A percentile compares a stretch with the other conserved stretches of the same genome.
These are phyloP conservation scores for Wasmannia auropunctata DNA, from an alignment of 1,140 invertebrate species.

Conservation along the genomic window DNA sequence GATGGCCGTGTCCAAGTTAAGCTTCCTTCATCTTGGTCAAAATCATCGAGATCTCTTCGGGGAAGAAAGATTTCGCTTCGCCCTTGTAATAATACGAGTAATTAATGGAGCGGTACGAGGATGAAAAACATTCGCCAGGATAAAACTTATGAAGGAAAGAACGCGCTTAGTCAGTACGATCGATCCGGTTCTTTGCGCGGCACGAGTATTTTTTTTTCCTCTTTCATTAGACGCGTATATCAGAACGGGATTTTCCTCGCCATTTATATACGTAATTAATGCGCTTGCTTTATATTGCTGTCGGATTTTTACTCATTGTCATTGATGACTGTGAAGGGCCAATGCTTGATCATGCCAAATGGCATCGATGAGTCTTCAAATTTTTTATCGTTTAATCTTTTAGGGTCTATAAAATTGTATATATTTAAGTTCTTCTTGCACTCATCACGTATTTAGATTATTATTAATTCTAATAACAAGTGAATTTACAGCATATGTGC, in stretches of 20 bases:
- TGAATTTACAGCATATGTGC: neutral
- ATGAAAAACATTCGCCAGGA: constrained; percentile 45
- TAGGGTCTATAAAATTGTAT: neutral
- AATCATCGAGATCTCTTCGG: constrained; percentile 81
- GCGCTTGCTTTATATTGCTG: constrained; percentile 85
- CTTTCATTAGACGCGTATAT: constrained; percentile 28
- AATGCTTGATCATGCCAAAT: constrained; percentile 88
- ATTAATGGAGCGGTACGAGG: constrained; percentile 34
- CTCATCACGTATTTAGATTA: neutral
- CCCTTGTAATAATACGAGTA: constrained; percentile 53
- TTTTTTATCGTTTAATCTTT: constrained; percentile 77
- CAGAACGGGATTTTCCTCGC: neutral
- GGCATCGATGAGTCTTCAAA: constrained; percentile 90
- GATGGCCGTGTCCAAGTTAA: constrained; percentile 89
- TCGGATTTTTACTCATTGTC: constrained; percentile 88
- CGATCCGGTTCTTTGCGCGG: neutral
- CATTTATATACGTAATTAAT: constrained; percentile 18
- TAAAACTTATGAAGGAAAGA: constrained; percentile 49
- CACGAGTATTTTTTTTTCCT: constrained; percentile 29
- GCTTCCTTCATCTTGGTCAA: constrained; percentile 98
- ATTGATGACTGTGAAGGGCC: constrained; percentile 89
- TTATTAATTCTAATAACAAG: neutral
- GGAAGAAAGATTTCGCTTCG: constrained; percentile 51
- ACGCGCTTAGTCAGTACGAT: constrained; percentile 46
- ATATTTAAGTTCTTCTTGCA: neutral